Evolutionary conservation across 2,113 vertebrate genomes (phyloP).

Genomic region (Amia ocellicauda): DNA sequence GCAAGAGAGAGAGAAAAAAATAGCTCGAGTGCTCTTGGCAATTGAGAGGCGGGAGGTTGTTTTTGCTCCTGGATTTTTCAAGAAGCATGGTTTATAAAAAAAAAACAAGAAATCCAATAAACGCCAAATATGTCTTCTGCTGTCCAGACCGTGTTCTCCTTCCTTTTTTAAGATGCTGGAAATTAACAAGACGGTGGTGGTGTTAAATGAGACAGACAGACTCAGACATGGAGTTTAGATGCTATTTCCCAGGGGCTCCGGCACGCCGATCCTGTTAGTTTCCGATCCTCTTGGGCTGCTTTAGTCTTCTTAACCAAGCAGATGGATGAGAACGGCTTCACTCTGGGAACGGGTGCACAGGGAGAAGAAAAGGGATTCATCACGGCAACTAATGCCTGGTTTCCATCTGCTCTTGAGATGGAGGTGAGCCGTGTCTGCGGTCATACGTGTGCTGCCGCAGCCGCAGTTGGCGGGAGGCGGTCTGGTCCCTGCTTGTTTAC

Average conservation of each 20-base stretch:
- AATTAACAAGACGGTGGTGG: no score
- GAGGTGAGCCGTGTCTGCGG: background rate
- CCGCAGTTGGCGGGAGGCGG: background rate
- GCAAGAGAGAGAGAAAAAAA: background rate
- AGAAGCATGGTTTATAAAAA: no score
- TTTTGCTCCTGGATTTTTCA: no score
- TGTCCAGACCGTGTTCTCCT: no score
- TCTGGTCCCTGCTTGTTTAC: background rate
- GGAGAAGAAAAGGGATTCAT: conserved; percentile 1
- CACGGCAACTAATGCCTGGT: background rate
- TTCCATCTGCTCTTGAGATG: background rate
- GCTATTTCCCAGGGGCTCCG: background rate
- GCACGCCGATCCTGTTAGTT: background rate
- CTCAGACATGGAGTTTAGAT: background rate
- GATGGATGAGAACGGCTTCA: background rate
- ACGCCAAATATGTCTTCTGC: no score
- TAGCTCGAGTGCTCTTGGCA: background rate
- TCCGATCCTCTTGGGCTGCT: background rate
- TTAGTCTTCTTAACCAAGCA: background rate
- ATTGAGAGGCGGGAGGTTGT: background rate
- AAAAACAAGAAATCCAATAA: no score
- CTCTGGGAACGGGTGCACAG: background rate
- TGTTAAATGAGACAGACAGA: no score
- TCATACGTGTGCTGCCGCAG: no score
- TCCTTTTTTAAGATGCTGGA: no score